These are phyloP conservation scores for Homarus gammarus DNA, from an alignment of 2,888 invertebrate species.

Conservation along the genomic window DNA sequence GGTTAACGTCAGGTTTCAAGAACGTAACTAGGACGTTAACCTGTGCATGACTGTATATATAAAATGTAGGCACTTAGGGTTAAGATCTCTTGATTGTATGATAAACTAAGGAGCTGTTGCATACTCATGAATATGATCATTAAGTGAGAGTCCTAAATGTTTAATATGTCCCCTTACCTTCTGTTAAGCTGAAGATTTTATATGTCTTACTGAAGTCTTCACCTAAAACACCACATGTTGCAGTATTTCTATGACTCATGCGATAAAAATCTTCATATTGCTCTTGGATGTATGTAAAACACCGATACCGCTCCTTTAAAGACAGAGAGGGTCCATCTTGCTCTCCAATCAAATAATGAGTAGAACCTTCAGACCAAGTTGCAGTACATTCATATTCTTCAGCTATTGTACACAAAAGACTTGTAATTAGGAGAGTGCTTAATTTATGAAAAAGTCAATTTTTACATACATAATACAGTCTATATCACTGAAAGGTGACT, in stretches of 20 bases:
- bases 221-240: not conserved
- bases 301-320: slow-evolving; percentile 21
- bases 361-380: slow-evolving; percentile 23
- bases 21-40: too few species aligned
- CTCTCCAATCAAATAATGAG: slow-evolving; percentile 25
- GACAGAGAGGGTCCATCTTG: not conserved
- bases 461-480: too few species aligned
- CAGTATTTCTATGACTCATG: slow-evolving; percentile 21
- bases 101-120: too few species aligned
- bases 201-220: not conserved
- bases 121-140: not conserved
- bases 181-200: not conserved
- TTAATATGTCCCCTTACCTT: not conserved
- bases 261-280: not conserved
- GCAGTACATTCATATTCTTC: slow-evolving; percentile 39
- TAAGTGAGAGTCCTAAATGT: not conserved
- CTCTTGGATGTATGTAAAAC: slow-evolving; percentile 36
- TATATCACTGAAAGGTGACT: too few species aligned
- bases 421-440: too few species aligned
- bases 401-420: slow-evolving; percentile 3
- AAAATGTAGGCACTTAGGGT: too few species aligned
- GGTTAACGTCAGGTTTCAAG: too few species aligned
- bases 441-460: too few species aligned
- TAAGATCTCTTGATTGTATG: too few species aligned
- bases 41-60: too few species aligned